Evolutionary conservation across 2,113 vertebrate species (phyloP).

Genomic region (Megaceryle maxima): DNA sequence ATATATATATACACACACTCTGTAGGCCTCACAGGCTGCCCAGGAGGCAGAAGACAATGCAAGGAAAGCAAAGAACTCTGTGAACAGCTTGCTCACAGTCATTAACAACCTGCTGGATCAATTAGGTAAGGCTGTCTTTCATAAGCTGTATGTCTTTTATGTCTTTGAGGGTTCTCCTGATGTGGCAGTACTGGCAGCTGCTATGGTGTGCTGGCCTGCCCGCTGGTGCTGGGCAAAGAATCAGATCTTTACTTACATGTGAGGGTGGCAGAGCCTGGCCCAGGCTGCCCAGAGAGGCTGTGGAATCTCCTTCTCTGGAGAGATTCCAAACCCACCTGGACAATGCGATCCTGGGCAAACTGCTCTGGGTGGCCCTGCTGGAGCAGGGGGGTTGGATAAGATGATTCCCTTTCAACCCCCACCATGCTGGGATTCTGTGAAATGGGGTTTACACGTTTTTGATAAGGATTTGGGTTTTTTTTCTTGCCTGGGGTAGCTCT

Average conservation of each 20-base stretch:
- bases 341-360: neutral
- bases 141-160: accelerated
- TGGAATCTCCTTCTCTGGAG: neutral
- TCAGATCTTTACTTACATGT: neutral
- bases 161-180: neutral
- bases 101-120: slow-evolving; percentile 87
- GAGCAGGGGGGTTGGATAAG: neutral
- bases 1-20: no score
- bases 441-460: neutral
- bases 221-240: accelerated
- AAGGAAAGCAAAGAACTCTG: slow-evolving; percentile 91
- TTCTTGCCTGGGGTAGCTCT: neutral
- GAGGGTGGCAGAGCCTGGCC: neutral
- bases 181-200: neutral
- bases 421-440: neutral
- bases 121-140: slow-evolving; percentile 77
- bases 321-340: neutral
- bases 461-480: neutral
- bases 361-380: neutral
- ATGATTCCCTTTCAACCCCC: neutral
- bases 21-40: slow-evolving; percentile 87
- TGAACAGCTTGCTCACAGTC: slow-evolving; percentile 82
- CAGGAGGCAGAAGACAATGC: slow-evolving; percentile 94
- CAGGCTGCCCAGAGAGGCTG: neutral
- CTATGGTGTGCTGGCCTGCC: neutral